These are phyloP conservation scores for Nudaria mundana DNA, from an alignment of 2,888 invertebrate genomes.

Conservation along the genomic window DNA sequence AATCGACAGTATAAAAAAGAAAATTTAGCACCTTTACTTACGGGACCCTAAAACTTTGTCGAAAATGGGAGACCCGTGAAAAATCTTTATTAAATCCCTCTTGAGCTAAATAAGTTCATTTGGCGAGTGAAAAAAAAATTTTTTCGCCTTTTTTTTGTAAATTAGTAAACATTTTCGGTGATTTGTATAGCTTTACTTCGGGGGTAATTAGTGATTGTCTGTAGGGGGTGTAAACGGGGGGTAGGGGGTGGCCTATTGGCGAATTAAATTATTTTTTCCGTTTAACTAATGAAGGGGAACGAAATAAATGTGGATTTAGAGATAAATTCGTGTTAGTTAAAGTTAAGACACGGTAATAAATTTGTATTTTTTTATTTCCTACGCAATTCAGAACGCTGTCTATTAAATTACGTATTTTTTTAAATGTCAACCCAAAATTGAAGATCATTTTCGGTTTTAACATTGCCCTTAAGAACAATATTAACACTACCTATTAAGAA, in stretches of 20 bases:
- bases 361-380: conserved; percentile 29
- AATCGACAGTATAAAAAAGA: no score
- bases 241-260: conserved; percentile 48
- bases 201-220: conserved; percentile 74
- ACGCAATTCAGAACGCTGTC: conserved; percentile 16
- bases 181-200: conserved; percentile 75
- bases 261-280: conserved; percentile 65
- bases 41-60: conserved; percentile 58
- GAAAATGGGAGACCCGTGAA: conserved; percentile 68
- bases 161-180: conserved; percentile 78
- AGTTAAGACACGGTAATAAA: conserved; percentile 34
- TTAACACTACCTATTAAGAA: no score
- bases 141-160: conserved; percentile 60
- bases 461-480: not conserved
- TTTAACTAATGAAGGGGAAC: conserved; percentile 63
- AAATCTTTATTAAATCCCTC: conserved; percentile 80
- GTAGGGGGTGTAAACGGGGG: conserved; percentile 41
- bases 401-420: conserved; percentile 24
- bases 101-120: conserved; percentile 78
- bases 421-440: conserved; percentile 1
- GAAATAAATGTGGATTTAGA: conserved; percentile 53
- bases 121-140: conserved; percentile 55
- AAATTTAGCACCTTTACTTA: not conserved
- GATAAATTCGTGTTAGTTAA: conserved; percentile 44
- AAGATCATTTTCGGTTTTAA: not conserved